Conservation (phyloP, 2,113 vertebrate genomes). For the Nycticorax nycticorax region DNA sequence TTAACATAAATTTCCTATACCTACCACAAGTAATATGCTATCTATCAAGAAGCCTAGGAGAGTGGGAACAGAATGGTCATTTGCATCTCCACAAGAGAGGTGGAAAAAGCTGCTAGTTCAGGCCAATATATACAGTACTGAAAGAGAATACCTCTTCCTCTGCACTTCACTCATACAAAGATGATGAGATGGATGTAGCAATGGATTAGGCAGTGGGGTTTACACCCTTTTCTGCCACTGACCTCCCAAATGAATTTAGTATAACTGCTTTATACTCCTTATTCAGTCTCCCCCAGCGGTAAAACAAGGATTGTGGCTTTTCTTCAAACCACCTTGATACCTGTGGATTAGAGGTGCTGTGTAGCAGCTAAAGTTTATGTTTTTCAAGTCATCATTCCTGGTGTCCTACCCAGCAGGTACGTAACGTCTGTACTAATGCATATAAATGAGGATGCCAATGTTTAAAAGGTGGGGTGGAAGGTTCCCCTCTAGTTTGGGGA, state of each 20-base stretch:
- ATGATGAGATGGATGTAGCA: accelerated
- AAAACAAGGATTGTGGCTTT: not conserved
- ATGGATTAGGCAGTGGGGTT: not conserved
- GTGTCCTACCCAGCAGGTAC: not conserved
- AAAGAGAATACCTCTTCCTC: not conserved
- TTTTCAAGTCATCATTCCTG: not conserved
- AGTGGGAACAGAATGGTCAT: not conserved
- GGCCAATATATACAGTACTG: not conserved
- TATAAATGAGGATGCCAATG: not conserved
- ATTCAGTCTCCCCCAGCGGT: not conserved
- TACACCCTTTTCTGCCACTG: not conserved
- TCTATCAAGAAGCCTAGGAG: not conserved
- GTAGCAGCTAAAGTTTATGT: not conserved
- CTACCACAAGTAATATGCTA: not conserved
- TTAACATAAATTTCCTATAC: not conserved
- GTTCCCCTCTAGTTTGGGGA: not conserved
- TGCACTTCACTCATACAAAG: not conserved
- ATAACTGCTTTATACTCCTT: not conserved
- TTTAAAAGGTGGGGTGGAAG: not conserved
- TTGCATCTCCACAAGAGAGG: not conserved
- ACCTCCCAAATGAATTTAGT: not conserved
- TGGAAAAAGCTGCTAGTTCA: not conserved
- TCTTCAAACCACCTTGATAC: not conserved
- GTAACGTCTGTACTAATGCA: not conserved
- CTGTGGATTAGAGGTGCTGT: not conserved